Evolutionary conservation across 2,888 invertebrate genomes (phyloP), one percentile per base, ranked within the genome.

Genomic region (Julus scandinavius): DNA sequence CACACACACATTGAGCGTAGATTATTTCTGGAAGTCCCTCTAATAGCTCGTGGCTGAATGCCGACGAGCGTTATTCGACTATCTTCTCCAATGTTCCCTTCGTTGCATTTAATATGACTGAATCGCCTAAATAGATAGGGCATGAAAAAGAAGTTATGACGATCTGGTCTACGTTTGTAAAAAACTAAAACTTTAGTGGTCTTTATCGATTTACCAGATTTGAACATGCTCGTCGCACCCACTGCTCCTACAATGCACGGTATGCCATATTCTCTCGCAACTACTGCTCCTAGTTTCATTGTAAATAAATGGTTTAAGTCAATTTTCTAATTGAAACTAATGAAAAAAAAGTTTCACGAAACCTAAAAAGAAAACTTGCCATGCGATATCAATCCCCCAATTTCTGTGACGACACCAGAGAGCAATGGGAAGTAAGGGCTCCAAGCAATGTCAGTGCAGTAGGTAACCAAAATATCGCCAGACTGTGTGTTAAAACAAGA

Each of bases 371-470:
- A 3, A 15, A 58, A 90, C 91, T 90, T 92, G 96, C 96, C 97
- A 91, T 96, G 96, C 63, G 96, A 96, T 90, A 96, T 95, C 3
- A 97, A 93, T 50, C 96, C 97, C 0, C 97, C 97, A 0, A 96
- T 93, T 92, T 97, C 97, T 0, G 96, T 97, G 11, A 96, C 95
- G 86, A 97, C 94, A 11, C 96, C 97, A 0, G 94, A 93, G 29
- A 97, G 92, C 86, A 96, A 93, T 0, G 96, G 96, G 92, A 97
- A 97, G 92, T 96, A 96, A 0, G 96, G 96, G 1, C 95, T 95
- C 97, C 97, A 97, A 0, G 96, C 96, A 90, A 97, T 95, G 91
- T 97, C 96, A 0, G 96, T 96, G 83, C 94, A 94, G 90, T 94
- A 94, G 0, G 96, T 96, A 90, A 97, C 95, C 90, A 97, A 92